phyloP scores from a whole-genome alignment of 1,140 invertebrate species.

The Zophobas morio region DNA sequence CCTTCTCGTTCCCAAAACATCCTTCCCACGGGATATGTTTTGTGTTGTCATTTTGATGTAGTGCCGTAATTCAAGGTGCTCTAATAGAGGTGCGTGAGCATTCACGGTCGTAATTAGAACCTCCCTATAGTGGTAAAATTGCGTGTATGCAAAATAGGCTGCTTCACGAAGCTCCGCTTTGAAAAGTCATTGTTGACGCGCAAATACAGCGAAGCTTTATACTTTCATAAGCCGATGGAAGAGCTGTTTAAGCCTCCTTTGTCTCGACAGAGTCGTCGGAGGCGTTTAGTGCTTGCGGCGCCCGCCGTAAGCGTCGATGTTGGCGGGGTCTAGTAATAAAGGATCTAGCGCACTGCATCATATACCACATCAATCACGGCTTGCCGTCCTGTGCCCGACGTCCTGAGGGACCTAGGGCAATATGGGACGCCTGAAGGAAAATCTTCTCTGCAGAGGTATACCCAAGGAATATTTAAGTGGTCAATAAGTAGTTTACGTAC shows the following conservation, averaged over 20 bases:
- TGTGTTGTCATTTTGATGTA: slow-evolving; percentile 31
- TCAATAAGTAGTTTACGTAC: too few relatives aligned
- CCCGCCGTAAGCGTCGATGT: slow-evolving; percentile 11
- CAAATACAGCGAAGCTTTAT: slow-evolving; percentile 38
- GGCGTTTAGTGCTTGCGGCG: slow-evolving; percentile 23
- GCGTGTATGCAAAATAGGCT: slow-evolving; percentile 33
- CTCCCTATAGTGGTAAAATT: slow-evolving; percentile 10
- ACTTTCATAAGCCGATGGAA: slow-evolving; percentile 23
- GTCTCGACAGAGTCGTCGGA: slow-evolving; percentile 24
- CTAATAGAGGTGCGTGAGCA: slow-evolving; percentile 37
- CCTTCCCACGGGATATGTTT: slow-evolving; percentile 16
- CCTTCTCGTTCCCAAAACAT: slow-evolving; percentile 3
- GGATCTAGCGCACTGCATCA: slow-evolving; percentile 6
- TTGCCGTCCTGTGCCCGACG: not conserved
- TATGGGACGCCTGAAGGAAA: too few relatives aligned
- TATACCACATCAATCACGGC: slow-evolving; percentile 5
- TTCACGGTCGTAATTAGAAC: slow-evolving; percentile 20
- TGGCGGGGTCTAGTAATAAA: not conserved
- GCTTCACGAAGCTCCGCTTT: slow-evolving; percentile 21
- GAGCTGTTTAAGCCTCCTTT: slow-evolving; percentile 36
- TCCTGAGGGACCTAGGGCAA: not conserved
- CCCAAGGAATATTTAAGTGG: too few relatives aligned
- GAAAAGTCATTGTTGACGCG: slow-evolving; percentile 38
- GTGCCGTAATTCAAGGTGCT: slow-evolving; percentile 16
- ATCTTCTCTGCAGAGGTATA: too few relatives aligned